Percentiles rank a stretch among this genome's conserved stretches.
These are phyloP conservation scores for Cerastis leucographa DNA, from an alignment of 2,888 invertebrate genomes.

Conservation along the genomic window DNA sequence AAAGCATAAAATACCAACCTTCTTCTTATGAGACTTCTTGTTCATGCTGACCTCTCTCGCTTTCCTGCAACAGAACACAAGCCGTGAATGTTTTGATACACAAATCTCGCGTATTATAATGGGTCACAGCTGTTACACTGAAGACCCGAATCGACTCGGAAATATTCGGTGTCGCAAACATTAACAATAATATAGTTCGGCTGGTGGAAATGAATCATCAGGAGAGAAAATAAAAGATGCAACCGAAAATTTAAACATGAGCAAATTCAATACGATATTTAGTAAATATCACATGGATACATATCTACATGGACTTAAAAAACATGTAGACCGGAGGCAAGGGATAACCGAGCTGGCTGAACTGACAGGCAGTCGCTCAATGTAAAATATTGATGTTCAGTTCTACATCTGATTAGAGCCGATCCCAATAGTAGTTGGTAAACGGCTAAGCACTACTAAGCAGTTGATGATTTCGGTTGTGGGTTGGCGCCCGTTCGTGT, in stretches of 20 bases:
- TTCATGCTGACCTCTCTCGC: conserved; percentile 75
- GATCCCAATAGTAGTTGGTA: background rate
- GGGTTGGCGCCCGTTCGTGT: background rate
- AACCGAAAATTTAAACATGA: background rate
- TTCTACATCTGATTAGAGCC: background rate
- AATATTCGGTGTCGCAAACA: conserved; percentile 53
- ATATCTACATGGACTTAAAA: background rate
- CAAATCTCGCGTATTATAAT: conserved; percentile 55
- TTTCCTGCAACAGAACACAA: conserved; percentile 79
- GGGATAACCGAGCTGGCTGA: background rate
- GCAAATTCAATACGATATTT: background rate
- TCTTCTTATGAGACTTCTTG: conserved; percentile 87
- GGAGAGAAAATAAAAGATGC: background rate
- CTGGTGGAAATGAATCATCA: conserved; percentile 18
- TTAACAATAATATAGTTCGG: conserved; percentile 41
- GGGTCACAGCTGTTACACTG: conserved; percentile 60
- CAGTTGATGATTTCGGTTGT: background rate
- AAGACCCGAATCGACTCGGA: conserved; percentile 10
- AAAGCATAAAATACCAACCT: conserved; percentile 78
- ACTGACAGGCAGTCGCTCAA: background rate
- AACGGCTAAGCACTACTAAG: background rate
- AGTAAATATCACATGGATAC: too few relatives aligned
- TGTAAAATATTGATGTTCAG: background rate
- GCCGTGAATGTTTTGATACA: conserved; percentile 48
- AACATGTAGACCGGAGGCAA: too few relatives aligned